Evolutionary conservation across 2,113 vertebrate genomes (phyloP), one percentile per base, ranked within the genome.

Genomic region (Hyaena hyaena): DNA sequence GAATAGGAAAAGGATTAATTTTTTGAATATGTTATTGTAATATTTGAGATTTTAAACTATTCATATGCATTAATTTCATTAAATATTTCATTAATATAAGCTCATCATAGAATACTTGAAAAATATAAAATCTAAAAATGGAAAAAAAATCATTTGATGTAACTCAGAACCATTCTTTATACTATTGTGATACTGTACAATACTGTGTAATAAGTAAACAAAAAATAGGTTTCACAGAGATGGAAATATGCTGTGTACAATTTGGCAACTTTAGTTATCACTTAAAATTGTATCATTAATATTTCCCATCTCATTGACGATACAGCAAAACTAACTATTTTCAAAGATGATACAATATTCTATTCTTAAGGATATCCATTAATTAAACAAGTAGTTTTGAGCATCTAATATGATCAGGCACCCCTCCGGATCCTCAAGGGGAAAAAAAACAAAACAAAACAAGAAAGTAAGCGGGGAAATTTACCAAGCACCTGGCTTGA

Each of bases 391-490:
- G 73, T 88, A 92, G 81, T 87, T 71, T 53, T 53, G 43, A 81
- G 53, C 65, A 92, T 73, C 43, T 53, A 95, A 81, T 80, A 80
- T 65, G 53, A 71, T n/a, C 43, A 92, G 94, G 53, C 10, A 61
- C 35, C 69, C 61, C 86, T 80, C 84, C 61, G 43, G 39, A 53
- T 43, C 61, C 39, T 81, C 50, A 63, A 77, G 26, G 24, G 24
- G 24, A 8, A 15, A 26, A 45, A 4, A 68, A 68, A 26, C n/a
- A 43, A 33, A 7, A 73, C 43, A 24, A 63, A n/a, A 39, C 6
- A 45, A 81, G 58, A 21, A 61, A 61, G 58, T 7, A 96, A 80
- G n/a, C 73, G 33, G 76, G 65, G 55, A 92, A 97, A 96, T 94
- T 58, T 68, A 93, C 4, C 17, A 82, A 85, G 61, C 68, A 95